A percentile compares a stretch with the other conserved stretches of the same genome.
Conservation (phyloP, 1,140 invertebrate genomes). For the Drosophila tsacasi region DNA sequence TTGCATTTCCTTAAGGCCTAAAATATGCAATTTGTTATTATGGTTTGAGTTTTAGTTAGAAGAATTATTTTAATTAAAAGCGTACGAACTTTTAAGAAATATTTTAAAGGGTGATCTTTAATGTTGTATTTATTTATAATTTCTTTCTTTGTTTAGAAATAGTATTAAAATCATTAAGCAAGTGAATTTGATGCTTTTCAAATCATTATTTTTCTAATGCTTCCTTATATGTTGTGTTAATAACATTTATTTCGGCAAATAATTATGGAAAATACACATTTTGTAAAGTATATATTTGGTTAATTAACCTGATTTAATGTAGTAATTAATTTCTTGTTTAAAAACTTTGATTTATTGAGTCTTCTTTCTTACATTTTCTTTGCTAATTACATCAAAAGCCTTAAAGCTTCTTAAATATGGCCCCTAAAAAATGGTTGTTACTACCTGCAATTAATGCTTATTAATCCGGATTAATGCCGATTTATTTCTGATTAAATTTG, state of each 20-base stretch:
- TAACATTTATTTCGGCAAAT: no score
- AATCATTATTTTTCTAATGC: no score
- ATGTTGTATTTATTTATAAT: neutral
- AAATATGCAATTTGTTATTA: constrained; percentile 4
- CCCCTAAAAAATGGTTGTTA: neutral
- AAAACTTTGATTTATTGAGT: neutral
- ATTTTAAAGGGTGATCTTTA: neutral
- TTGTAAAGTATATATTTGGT: no score
- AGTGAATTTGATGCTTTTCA: no score
- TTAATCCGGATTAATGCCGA: neutral
- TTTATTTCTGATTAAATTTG: constrained; percentile 16
- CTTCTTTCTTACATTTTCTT: neutral
- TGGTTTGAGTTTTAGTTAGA: neutral
- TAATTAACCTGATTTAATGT: neutral
- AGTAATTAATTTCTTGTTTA: neutral
- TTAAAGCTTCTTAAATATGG: neutral
- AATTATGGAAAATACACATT: no score
- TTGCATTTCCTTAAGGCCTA: constrained; percentile 21
- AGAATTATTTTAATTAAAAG: neutral
- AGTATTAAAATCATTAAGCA: no score
- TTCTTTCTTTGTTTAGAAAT: no score
- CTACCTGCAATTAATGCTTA: constrained; percentile 1
- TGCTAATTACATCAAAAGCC: no score
- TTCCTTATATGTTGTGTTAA: no score
- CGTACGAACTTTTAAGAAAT: neutral